A percentile compares a stretch with the other conserved stretches of the same genome.
Evolutionary conservation across 2,888 invertebrate species (phyloP).

Genomic region (Dryobota labecula): DNA sequence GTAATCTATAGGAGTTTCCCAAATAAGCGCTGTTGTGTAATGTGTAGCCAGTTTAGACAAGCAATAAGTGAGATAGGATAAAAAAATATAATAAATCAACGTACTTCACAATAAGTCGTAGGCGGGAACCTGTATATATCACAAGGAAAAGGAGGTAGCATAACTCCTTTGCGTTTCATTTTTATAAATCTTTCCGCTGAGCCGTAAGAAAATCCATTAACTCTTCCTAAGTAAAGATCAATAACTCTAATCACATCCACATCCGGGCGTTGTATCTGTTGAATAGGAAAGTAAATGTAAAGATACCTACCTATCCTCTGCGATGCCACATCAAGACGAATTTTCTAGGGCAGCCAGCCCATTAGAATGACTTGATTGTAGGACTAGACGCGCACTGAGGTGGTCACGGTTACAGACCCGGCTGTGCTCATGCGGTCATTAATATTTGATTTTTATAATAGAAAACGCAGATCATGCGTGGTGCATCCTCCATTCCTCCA

Average conservation of each 20-base stretch:
- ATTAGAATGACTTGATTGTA: not conserved
- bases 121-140: conserved; percentile 88
- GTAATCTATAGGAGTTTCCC: not conserved
- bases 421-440: not conserved
- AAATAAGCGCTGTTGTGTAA: not conserved
- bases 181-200: conserved; percentile 84
- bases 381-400: not conserved
- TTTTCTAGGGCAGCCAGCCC: not conserved
- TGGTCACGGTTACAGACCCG: too few species aligned
- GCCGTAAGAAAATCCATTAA: conserved; percentile 90
- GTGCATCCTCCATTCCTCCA: not conserved
- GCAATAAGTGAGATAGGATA: too few species aligned
- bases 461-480: not conserved
- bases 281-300: not conserved
- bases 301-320: not conserved
- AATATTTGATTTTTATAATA: not conserved
- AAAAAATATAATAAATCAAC: not conserved
- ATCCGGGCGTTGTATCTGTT: conserved; percentile 78
- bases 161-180: conserved; percentile 88
- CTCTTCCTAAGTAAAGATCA: conserved; percentile 87
- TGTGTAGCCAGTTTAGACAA: not conserved
- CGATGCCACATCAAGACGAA: not conserved
- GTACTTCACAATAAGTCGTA: conserved; percentile 83
- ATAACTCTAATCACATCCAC: conserved; percentile 81
- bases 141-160: conserved; percentile 89